Percentiles rank a stretch among this genome's conserved stretches.
These are phyloP conservation scores for Himalopsyche tibetana DNA, from an alignment of 2,888 invertebrate species.

Conservation along the genomic window DNA sequence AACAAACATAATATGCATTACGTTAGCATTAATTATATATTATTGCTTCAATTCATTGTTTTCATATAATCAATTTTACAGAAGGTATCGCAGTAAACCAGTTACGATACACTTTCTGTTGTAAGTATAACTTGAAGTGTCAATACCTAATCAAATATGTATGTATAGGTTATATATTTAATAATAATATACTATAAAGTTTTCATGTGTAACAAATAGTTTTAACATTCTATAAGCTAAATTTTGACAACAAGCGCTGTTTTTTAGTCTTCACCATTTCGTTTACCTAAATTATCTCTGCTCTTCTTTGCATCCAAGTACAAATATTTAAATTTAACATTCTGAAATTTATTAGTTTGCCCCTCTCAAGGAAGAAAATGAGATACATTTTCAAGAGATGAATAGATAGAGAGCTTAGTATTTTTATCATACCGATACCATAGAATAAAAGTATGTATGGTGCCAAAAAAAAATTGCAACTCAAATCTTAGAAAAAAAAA, in stretches of 20 bases:
- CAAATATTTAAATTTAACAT: conserved; percentile 60
- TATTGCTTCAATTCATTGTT: conserved; percentile 65
- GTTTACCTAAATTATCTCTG: conserved; percentile 62
- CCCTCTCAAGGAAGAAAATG: conserved; percentile 59
- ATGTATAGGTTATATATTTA: conserved; percentile 63
- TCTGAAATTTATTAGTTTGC: conserved; percentile 54
- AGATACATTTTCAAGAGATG: conserved; percentile 31
- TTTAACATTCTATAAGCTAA: conserved; percentile 66
- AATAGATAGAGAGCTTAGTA: conserved; percentile 9
- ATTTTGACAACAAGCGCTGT: conserved; percentile 66
- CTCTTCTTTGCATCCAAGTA: conserved; percentile 53
- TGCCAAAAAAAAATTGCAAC: neutral
- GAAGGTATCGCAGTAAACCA: conserved; percentile 61
- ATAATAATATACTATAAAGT: conserved; percentile 64
- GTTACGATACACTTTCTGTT: conserved; percentile 63
- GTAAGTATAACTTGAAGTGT: conserved; percentile 54
- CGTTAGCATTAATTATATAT: conserved; percentile 52
- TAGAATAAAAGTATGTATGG: neutral
- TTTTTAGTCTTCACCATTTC: conserved; percentile 66
- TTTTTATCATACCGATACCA: neutral
- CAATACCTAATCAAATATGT: conserved; percentile 64
- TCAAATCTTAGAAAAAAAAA: neutral
- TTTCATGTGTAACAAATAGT: conserved; percentile 66
- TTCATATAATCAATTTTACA: conserved; percentile 42
- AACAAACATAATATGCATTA: conserved; percentile 32